Evolutionary conservation across 2,797 vertebrate species (phyloP), one percentile per base, ranked within the genome.

Genomic region (Thaleichthys pacificus): DNA sequence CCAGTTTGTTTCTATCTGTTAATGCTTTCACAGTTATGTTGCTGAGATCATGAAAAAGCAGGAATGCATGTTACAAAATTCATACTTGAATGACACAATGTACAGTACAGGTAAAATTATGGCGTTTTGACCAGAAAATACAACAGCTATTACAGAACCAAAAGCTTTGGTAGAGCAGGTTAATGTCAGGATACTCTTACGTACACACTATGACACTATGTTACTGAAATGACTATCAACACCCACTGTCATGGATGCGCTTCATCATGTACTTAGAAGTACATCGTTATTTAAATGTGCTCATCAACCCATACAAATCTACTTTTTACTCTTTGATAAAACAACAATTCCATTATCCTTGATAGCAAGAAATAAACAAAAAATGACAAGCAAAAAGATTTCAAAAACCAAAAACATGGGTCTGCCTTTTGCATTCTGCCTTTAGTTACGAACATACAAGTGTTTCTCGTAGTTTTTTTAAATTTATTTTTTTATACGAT

Each of bases 401-500:
- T 82, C 81, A 73, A 86, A 85, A 79, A 83, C 66, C 69, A 85
- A 87, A 87, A 85, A 69, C 76, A 85, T 86, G 87, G 87, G 83
- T 89, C 74, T 86, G 78, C 86, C 88, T 85, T 79, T 89, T 67
- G 30, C 77, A 80, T 89, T 91, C 84, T 84, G 80, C 76, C 74
- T 83, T 79, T 77, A 38, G 68, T 86, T 87, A 83, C 56, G 57
- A 66, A 86, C 79, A 81, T 79, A 72, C 74, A 77, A 73, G 84
- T 88, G 82, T 80, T 77, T 89, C 12, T 89, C 79, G 71, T 30
- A 76, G 71, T 82, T 30, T 74, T 79, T 24, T n/a, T n/a, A n/a
- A n/a, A n/a, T n/a, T n/a, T n/a, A n/a, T 24, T 24, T 86, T 91
- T 87, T 78, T 69, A 77, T 91, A 91, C 92, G 90, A 91, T 94